These are phyloP conservation scores for Synaphobranchus kaupii DNA, from an alignment of 2,797 vertebrate species.

Conservation along the genomic window DNA sequence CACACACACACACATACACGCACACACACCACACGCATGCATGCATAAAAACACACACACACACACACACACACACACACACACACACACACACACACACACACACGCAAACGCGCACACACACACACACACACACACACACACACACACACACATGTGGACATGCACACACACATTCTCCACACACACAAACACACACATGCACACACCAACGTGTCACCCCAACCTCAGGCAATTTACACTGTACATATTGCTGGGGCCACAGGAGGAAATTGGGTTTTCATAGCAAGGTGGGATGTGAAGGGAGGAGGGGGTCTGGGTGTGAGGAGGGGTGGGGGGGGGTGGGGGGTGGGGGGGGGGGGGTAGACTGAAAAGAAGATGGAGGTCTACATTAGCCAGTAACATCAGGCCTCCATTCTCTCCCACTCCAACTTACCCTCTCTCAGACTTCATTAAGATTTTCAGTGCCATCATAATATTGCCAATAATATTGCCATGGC, in stretches of 20 bases:
- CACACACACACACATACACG: conserved; percentile 22
- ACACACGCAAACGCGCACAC: conserved; percentile 28
- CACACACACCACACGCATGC: background rate
- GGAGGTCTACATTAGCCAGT: conserved; percentile 64
- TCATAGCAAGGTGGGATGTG: conserved; percentile 53
- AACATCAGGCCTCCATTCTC: conserved; percentile 43
- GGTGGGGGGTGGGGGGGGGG: conserved; percentile 50
- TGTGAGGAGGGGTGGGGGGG: conserved; percentile 57
- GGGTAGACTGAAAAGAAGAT: conserved; percentile 70
- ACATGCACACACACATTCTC: conserved; percentile 39
- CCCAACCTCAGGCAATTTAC: conserved; percentile 74
- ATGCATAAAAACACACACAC: conserved; percentile 38
- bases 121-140: conserved; percentile 36
- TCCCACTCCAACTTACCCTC: background rate
- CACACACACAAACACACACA: background rate
- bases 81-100: conserved; percentile 29
- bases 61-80: conserved; percentile 33
- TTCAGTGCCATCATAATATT: conserved; percentile 57
- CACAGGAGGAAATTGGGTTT: conserved; percentile 73
- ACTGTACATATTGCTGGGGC: conserved; percentile 69
- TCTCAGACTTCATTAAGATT: conserved; percentile 61
- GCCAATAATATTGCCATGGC: conserved; percentile 38
- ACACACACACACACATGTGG: conserved; percentile 33
- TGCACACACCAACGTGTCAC: conserved; percentile 29
- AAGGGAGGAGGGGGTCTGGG: conserved; percentile 37